Conservation (phyloP, 1,140 invertebrate genomes). For the Whitmania pigra region DNA sequence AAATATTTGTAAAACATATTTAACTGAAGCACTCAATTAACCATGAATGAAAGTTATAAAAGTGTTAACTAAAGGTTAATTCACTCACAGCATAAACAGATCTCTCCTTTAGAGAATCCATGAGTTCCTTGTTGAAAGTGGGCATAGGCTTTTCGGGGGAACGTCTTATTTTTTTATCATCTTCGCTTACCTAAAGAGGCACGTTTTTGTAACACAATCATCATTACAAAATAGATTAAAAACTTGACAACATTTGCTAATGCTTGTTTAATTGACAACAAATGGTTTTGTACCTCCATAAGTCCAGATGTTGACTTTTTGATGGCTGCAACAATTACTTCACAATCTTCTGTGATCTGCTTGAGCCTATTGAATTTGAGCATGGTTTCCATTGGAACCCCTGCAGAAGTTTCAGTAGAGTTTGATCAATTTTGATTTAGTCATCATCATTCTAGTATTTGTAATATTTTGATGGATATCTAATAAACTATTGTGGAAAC, state of each 20-base stretch:
- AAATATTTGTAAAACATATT: no score
- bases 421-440: background rate
- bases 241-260: no score
- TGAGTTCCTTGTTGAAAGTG: slow-evolving; percentile 66
- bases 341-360: slow-evolving; percentile 53
- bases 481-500: background rate
- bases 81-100: slow-evolving; percentile 58
- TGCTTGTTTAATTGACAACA: no score
- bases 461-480: background rate
- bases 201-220: background rate
- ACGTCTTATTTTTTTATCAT: slow-evolving; percentile 66
- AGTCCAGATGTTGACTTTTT: slow-evolving; percentile 60
- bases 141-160: slow-evolving; percentile 63
- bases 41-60: no score
- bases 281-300: slow-evolving; percentile 51
- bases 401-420: slow-evolving; percentile 29
- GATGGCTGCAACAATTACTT: slow-evolving; percentile 60
- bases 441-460: background rate
- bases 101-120: slow-evolving; percentile 59
- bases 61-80: background rate
- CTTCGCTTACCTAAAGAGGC: slow-evolving; percentile 53
- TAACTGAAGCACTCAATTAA: no score
- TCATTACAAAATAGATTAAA: background rate
- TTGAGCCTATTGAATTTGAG: slow-evolving; percentile 77
- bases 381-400: slow-evolving; percentile 67